Conservation (phyloP, 2,888 invertebrate species). For the Tetragnatha montana region DNA sequence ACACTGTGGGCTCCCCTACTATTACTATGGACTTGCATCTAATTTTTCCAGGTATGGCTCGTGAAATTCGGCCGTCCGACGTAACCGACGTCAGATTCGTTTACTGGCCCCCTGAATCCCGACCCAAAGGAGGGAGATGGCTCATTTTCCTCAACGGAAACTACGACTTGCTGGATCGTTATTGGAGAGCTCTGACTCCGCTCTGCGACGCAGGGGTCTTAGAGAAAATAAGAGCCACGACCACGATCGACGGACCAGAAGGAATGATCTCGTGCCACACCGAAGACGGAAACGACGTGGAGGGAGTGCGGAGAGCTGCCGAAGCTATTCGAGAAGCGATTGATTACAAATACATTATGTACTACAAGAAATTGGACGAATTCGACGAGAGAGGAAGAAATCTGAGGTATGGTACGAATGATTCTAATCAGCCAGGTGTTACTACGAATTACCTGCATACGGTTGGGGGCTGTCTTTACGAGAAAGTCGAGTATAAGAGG, state of each 20-base stretch:
- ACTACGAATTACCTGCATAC: too few species aligned
- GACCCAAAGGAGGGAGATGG: not conserved
- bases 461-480: too few species aligned
- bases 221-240: not conserved
- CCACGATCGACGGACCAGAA: not conserved
- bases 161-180: not conserved
- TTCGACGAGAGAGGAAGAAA: too few species aligned
- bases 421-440: too few species aligned
- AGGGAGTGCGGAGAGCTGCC: not conserved
- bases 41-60: too few species aligned
- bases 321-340: not conserved
- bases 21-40: too few species aligned
- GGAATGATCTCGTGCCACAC: constrained; percentile 1
- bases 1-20: too few species aligned
- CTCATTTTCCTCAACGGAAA: not conserved
- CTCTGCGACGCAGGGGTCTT: not conserved
- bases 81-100: not conserved
- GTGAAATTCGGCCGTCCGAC: not conserved
- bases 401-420: too few species aligned
- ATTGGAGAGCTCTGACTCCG: not conserved
- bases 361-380: too few species aligned
- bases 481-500: too few species aligned
- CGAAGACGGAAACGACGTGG: not conserved
- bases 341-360: not conserved
- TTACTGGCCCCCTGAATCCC: not conserved